Conservation (phyloP, 2,888 invertebrate species). For the Hypsopygia costalis region DNA sequence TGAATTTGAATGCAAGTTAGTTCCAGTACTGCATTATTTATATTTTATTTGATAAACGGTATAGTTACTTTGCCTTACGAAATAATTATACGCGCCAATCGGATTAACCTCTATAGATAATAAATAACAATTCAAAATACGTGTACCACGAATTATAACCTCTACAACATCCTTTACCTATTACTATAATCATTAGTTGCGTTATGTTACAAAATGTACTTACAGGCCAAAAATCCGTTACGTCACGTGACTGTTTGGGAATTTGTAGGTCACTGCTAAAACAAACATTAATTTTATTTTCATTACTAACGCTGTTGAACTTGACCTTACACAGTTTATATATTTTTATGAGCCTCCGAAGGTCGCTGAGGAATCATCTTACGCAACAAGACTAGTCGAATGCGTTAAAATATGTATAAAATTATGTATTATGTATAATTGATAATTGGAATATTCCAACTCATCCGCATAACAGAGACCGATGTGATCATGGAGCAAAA, state of each 20-base stretch:
- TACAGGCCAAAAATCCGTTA: conserved; percentile 16
- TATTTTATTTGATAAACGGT: too few relatives aligned
- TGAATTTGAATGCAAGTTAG: too few relatives aligned
- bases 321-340: conserved; percentile 25
- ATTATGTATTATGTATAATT: too few relatives aligned
- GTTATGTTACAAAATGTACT: conserved; percentile 13
- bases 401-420: conserved; percentile 3
- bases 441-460: too few relatives aligned
- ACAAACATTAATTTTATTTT: conserved; percentile 13
- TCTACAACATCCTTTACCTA: background rate
- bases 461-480: too few relatives aligned
- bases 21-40: too few relatives aligned
- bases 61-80: too few relatives aligned
- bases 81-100: too few relatives aligned
- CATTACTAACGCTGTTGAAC: conserved; percentile 20
- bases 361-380: conserved; percentile 2
- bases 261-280: conserved; percentile 24
- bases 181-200: background rate
- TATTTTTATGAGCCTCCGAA: background rate
- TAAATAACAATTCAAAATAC: too few relatives aligned
- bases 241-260: conserved; percentile 19
- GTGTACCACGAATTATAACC: too few relatives aligned
- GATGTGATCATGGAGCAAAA: too few relatives aligned
- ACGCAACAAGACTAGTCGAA: conserved; percentile 5
- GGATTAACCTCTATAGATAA: background rate